These are phyloP conservation scores for Seira sanloemensis DNA, from an alignment of 2,888 invertebrate species.

Conservation along the genomic window DNA sequence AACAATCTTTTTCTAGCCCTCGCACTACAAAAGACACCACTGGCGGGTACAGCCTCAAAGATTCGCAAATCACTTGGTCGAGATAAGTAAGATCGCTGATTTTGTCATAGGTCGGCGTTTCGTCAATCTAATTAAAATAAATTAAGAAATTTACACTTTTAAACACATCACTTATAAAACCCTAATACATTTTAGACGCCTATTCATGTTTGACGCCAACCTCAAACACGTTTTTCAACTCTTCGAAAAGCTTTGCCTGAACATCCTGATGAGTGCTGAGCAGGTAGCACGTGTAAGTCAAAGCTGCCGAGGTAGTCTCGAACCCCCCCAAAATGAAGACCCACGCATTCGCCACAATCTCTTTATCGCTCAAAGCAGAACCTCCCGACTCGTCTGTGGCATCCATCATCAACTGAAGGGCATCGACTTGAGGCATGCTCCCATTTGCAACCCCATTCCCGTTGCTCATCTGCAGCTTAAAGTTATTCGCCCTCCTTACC, in stretches of 20 bases:
- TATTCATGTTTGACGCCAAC: constrained; percentile 40
- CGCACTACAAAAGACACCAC: constrained; percentile 72
- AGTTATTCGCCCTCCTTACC: constrained; percentile 66
- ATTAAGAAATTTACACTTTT: constrained; percentile 3
- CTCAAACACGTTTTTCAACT: constrained; percentile 74
- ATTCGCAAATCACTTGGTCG: constrained; percentile 76
- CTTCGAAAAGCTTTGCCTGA: constrained; percentile 76
- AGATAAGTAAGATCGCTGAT: constrained; percentile 75
- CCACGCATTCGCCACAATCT: constrained; percentile 76
- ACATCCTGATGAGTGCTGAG: constrained; percentile 77
- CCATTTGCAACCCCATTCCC: not conserved
- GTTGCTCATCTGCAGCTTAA: not conserved
- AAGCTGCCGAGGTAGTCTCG: constrained; percentile 78
- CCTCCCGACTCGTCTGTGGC: constrained; percentile 57
- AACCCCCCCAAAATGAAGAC: constrained; percentile 78
- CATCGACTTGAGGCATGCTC: constrained; percentile 72
- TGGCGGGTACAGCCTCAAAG: constrained; percentile 76
- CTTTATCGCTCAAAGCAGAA: constrained; percentile 74
- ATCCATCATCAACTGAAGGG: constrained; percentile 77
- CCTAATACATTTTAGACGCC: too few relatives aligned
- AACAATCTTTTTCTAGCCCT: constrained; percentile 60
- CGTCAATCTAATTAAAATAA: constrained; percentile 57
- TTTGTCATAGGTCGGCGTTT: constrained; percentile 74
- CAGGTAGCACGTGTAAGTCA: constrained; percentile 77
- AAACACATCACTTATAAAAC: not conserved